Base-by-base conservation (phyloP, 1,140 invertebrate genomes). In the Hypothenemus hampei region DNA sequence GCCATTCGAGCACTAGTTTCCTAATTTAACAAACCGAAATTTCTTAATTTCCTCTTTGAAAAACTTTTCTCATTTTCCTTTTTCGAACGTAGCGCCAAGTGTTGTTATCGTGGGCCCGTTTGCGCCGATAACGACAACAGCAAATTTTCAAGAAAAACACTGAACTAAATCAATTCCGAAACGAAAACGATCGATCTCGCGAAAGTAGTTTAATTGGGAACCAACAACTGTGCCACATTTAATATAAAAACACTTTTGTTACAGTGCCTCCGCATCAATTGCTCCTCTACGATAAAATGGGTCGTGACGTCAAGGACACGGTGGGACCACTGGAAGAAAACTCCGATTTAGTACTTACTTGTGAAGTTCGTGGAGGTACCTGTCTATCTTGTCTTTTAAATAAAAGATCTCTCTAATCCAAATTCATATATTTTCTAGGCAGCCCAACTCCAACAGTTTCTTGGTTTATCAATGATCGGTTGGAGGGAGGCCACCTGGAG, bases 331-430 rank as follows among this genome's bases (percentile, higher is more conserved):
- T 91, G 62, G 81, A 87, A 65, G 89, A 93, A 72, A 89, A 86
- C 39, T 78, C 84, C 56, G 84, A 87, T 69, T 80, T 93, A 45
- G 78, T 84, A 50, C 78, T 94, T 48, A 87, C 86, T 41, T 94
- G 91, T 72, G 88, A 93, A 81, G 88, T 92, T 57, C 76, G 85
- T 76, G 90, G 90, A 79, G 91, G 90, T 93, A 79, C 84, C 81
- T 58, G 24, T 50, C 5, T 19, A 10, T 20, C 1, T 22, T 21
- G 4, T 29, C 26, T n/a, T 29, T n/a, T n/a, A 29, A 29, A 29
- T 7, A 29, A n/a, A 29, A 29, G 6, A 29, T 29, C n/a, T 29
- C 6, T 29, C 6, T 6, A n/a, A 29, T 29, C n/a, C n/a, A 29
- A 7, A 29, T n/a, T 29, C n/a, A 37, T 8, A 37, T 16, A 3